Evolutionary conservation across 2,113 vertebrate species (phyloP).

Genomic region (Pseudorasbora parva): DNA sequence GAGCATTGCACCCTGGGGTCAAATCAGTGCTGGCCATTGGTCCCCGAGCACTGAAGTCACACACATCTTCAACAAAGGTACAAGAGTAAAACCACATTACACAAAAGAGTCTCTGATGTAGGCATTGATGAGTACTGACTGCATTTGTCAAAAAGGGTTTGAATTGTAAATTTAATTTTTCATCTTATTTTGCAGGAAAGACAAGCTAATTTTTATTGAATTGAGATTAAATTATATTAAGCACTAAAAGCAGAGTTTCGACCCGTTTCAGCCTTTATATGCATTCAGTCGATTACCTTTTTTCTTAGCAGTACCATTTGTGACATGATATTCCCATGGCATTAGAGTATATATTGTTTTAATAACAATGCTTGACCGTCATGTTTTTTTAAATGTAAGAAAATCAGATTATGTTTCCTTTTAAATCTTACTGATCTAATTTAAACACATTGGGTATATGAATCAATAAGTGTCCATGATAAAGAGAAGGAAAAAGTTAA

Average conservation of each 20-base stretch:
- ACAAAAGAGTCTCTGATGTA: not conserved
- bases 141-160: not conserved
- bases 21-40: constrained; percentile 7
- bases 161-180: constrained; percentile 8
- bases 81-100: constrained; percentile 1
- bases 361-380: too few species aligned
- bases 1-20: constrained; percentile 41
- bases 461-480: not conserved
- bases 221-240: not conserved
- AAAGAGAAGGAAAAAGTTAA: not conserved
- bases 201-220: constrained; percentile 3
- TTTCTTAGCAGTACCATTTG: not conserved
- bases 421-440: too few species aligned
- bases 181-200: not conserved
- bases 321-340: too few species aligned
- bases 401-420: too few species aligned
- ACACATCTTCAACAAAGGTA: not conserved
- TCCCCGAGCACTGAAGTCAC: not conserved
- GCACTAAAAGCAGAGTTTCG: too few species aligned
- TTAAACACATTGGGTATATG: too few species aligned
- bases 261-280: not conserved
- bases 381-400: too few species aligned
- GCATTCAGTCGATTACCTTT: not conserved
- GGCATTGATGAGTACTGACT: not conserved
- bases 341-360: too few species aligned